Percentiles rank a stretch among this genome's conserved stretches.
These are phyloP conservation scores for Epinotia brunnichana DNA, from an alignment of 2,888 invertebrate species.

Conservation along the genomic window DNA sequence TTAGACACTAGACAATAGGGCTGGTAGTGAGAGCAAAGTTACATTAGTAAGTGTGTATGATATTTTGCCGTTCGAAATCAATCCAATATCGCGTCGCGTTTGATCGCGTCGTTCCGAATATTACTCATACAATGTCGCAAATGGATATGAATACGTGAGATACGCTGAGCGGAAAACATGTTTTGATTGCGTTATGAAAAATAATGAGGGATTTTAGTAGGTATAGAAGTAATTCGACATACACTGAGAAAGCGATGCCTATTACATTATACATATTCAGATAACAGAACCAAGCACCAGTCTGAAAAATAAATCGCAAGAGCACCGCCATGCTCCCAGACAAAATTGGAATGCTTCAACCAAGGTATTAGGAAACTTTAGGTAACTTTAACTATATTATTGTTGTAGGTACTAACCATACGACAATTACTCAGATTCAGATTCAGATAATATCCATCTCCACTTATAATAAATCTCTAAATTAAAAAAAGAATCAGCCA, in stretches of 20 bases:
- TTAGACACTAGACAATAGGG: constrained; percentile 30
- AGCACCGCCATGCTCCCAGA: no score
- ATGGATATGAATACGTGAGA: constrained; percentile 44
- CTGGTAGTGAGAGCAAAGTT: constrained; percentile 32
- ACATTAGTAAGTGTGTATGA: constrained; percentile 49
- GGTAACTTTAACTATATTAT: no score
- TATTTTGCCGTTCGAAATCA: constrained; percentile 67
- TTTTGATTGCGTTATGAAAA: constrained; percentile 34
- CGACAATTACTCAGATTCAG: no score
- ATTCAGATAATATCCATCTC: no score
- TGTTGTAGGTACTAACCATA: no score
- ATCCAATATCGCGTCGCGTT: constrained; percentile 74
- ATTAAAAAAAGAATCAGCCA: no score
- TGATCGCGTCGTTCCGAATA: constrained; percentile 69
- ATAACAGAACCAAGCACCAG: no score
- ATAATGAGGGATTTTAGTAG: not conserved
- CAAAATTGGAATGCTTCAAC: no score
- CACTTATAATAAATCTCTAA: no score
- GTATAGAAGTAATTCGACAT: not conserved
- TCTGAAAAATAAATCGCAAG: no score
- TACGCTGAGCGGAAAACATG: constrained; percentile 35
- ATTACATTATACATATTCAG: not conserved
- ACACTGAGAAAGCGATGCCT: not conserved
- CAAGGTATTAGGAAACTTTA: no score
- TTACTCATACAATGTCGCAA: constrained; percentile 54